Conservation (phyloP, 2,113 vertebrate species). For the Passer montanus region DNA sequence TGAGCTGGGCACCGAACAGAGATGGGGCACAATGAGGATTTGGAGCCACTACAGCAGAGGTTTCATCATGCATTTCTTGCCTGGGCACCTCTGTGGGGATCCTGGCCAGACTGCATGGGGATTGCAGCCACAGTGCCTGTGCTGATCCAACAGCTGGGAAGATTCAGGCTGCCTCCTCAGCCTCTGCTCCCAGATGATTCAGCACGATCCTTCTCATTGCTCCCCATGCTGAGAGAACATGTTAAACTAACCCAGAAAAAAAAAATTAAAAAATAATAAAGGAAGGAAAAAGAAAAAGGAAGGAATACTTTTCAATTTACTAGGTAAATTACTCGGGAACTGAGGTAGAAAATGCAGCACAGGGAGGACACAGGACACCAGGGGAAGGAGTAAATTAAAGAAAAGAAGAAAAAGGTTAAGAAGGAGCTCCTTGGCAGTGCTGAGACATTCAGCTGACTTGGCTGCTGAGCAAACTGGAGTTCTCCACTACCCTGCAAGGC, state of each 20-base stretch:
- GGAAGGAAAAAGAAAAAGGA: background rate
- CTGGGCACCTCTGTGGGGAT: background rate
- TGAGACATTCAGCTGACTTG: background rate
- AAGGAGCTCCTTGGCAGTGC: background rate
- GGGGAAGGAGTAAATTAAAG: background rate
- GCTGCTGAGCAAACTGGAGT: background rate
- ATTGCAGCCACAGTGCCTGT: background rate
- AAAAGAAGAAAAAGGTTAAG: background rate
- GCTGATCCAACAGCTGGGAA: background rate
- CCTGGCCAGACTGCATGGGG: background rate
- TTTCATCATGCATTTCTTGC: background rate
- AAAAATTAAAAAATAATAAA: background rate
- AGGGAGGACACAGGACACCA: background rate
- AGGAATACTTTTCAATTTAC: background rate
- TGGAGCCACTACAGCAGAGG: background rate
- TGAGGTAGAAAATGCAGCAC: background rate
- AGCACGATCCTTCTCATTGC: background rate
- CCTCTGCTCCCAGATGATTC: background rate
- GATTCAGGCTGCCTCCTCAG: background rate
- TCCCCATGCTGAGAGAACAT: background rate
- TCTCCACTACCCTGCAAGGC: background rate
- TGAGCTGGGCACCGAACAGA: background rate
- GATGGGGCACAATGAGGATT: background rate
- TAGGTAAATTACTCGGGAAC: background rate
- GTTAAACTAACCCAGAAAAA: background rate